Conservation (phyloP, 2,113 vertebrate genomes). For the Abramis brama region DNA sequence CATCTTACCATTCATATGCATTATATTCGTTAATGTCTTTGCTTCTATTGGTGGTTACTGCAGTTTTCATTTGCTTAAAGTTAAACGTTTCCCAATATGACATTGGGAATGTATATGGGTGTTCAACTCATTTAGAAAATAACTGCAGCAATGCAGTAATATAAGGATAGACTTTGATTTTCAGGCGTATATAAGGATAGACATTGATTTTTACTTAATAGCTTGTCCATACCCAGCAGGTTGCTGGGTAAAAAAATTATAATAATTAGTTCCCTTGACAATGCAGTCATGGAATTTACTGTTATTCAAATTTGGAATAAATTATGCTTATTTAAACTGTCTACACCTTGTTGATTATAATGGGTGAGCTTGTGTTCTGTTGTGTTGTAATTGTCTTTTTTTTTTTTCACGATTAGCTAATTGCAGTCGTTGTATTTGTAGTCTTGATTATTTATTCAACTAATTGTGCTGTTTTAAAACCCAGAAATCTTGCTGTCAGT, state of each 20-base stretch:
- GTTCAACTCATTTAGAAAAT: too few relatives aligned
- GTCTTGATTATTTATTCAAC: background rate
- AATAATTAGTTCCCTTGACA: background rate
- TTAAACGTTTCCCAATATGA: too few relatives aligned
- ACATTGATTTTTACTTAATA: too few relatives aligned
- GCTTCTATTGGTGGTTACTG: background rate
- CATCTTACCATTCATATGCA: background rate
- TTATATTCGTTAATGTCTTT: background rate
- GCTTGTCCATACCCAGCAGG: too few relatives aligned
- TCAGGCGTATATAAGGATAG: too few relatives aligned
- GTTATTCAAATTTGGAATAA: background rate
- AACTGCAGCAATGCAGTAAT: too few relatives aligned
- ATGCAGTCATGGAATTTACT: background rate
- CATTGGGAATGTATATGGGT: too few relatives aligned
- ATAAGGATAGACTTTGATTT: too few relatives aligned
- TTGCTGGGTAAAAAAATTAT: too few relatives aligned
- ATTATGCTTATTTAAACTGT: background rate
- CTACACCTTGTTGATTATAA: background rate
- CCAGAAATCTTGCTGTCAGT: background rate
- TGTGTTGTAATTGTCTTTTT: background rate
- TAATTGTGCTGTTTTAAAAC: background rate
- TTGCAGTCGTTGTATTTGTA: background rate
- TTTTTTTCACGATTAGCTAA: background rate
- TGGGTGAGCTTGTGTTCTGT: background rate
- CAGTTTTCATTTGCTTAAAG: too few relatives aligned